Evolutionary conservation across 1,140 invertebrate species (phyloP), one percentile per base, ranked within the genome.

Genomic region (Onthophagus taurus): DNA sequence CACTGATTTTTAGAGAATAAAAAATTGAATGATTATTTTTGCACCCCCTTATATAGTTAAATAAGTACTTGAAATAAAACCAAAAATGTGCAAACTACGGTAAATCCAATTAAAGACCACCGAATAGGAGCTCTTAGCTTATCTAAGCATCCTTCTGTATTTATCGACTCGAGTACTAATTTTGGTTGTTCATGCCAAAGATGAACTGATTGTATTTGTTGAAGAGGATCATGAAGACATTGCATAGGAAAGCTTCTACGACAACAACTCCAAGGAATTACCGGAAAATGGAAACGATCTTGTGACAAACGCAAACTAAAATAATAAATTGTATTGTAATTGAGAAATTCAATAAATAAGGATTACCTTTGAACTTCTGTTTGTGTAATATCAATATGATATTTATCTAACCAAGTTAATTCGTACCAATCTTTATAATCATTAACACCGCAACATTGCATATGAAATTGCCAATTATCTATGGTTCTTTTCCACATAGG

Each of bases 391-490:
- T 64, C 38, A 30, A 66, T 43, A 37, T 63, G 58, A 30, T 60
- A 59, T 19, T 54, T 50, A 12, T 56, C 50, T 16, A 69, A 29
- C 62, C 61, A 64, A 34, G 59, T 52, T 2, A 60, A 54, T 44
- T 54, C 44, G 42, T 64, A 50, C 64, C 64, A 66, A 45, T 66
- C 60, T 49, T 61, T 52, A 39, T 52, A 60, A 9, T 51, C 55
- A 41, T 60, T 48, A 29, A 61, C 54, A 17, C 61, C 64, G 44
- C 64, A 67, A 37, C 61, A 68, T 36, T 64, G 53, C 47, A 63
- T 38, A 11, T 47, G 38, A 36, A 52, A 57, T 45, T 67, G 65
- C 47, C 68, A 53, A 44, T 19, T 51, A 44, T 69, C 60, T 18
- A 63, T 54, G 3, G 55, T 57, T 26, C 55, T 49, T 51, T 69